Percentiles rank a stretch among this genome's conserved stretches.
phyloP scores from a whole-genome alignment of 2,888 invertebrate species.

The Leucophora obtusa region DNA sequence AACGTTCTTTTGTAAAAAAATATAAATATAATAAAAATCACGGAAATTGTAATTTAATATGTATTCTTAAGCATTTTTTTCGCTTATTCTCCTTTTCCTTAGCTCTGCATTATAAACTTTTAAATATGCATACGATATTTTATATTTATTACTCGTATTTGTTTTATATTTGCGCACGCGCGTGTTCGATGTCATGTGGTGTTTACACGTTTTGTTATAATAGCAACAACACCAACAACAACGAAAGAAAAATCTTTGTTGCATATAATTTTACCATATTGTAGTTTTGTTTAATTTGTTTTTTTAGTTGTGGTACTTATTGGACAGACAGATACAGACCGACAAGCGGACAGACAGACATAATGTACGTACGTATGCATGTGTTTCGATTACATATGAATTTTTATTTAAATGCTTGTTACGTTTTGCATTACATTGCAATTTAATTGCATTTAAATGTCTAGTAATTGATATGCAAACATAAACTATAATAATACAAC shows the following conservation, averaged over 20 bases:
- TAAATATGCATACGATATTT: conserved; percentile 55
- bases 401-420: conserved; percentile 61
- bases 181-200: conserved; percentile 64
- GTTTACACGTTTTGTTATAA: conserved; percentile 59
- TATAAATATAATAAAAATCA: conserved; percentile 58
- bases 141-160: not conserved
- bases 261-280: conserved; percentile 41
- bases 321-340: conserved; percentile 13
- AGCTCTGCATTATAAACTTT: conserved; percentile 30
- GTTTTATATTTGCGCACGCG: conserved; percentile 57
- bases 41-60: conserved; percentile 62
- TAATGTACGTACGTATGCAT: conserved; percentile 12
- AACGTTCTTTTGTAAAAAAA: conserved; percentile 25
- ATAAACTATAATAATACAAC: conserved; percentile 30
- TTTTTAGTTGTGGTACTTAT: conserved; percentile 50
- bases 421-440: conserved; percentile 64
- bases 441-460: conserved; percentile 64
- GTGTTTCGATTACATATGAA: conserved; percentile 43
- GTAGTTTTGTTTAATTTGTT: conserved; percentile 59
- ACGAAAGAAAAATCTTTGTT: conserved; percentile 22
- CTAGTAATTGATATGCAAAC: conserved; percentile 64
- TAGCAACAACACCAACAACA: conserved; percentile 3
- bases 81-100: conserved; percentile 5
- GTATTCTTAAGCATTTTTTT: conserved; percentile 9
- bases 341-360: not conserved